Evolutionary conservation across 2,113 vertebrate genomes (phyloP), one percentile per base, ranked within the genome.

Genomic region (Dolichallabes microphthalmus): DNA sequence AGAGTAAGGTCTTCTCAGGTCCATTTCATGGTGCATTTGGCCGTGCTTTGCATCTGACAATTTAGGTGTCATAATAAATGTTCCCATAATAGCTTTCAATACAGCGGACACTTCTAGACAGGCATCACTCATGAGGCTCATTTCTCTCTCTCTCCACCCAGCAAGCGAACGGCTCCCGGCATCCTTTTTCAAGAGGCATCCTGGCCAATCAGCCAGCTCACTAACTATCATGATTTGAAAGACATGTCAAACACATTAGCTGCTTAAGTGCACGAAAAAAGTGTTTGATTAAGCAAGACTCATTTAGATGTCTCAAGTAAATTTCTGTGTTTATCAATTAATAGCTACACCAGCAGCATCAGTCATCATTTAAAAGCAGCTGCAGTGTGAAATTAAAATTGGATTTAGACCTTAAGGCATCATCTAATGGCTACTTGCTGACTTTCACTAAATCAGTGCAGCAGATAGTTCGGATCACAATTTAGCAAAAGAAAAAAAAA

Each of bases 311-410:
- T 87, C 77, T 86, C 76, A 84, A 89, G 85, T 86, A 76, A 78
- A 89, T 88, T 85, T 88, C 83, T 82, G 77, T 60, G 86, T 85
- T 79, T 85, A 86, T 91, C 89, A 90, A 92, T 94, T 92, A 92
- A 89, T 91, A 90, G 90, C 91, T 88, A 91, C 45, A 78, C 82
- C 90, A 83, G 87, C 73, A n/a, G 30, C 9, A 88, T 91, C 89
- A 83, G 88, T 27, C 90, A 86, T 75, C 74, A 32, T 83, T 83
- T 79, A 86, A 88, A 35, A 85, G 89, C 60, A 88, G 78, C 86
- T 78, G 58, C 85, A 87, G 86, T 81, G 88, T 87, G 89, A 79
- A 91, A 89, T 92, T 92, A 88, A 90, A 92, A 87, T 66, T 86
- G 45, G 89, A 58, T 87, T 85, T 86, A 86, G 78, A 79, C 80